phyloP scores from a whole-genome alignment of 2,888 invertebrate genomes.

The Acanthosepion lycidas region DNA sequence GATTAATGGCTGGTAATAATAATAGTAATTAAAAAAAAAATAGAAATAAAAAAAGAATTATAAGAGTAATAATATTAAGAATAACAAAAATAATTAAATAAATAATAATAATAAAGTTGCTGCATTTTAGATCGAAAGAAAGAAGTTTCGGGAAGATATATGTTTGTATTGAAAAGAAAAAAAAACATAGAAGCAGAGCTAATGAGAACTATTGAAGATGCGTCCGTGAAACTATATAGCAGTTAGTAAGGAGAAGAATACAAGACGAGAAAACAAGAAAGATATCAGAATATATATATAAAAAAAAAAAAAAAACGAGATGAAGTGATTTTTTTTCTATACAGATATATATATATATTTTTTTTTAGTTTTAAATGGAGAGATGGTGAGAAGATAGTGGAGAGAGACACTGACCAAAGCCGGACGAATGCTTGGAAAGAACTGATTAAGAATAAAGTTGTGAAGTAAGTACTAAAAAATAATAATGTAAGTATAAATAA shows the following conservation, averaged over 20 bases:
- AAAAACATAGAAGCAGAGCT: neutral
- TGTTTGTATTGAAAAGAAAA: constrained; percentile 2
- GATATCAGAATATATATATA: neutral
- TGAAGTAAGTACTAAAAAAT: neutral
- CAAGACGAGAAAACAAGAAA: constrained; percentile 41
- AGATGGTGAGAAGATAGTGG: constrained; percentile 16
- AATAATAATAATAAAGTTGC: neutral
- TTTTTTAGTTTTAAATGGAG: neutral
- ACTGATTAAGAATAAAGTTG: neutral
- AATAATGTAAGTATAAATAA: neutral
- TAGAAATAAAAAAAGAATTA: neutral
- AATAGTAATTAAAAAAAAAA: neutral
- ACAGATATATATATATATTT: neutral
- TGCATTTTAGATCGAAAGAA: neutral
- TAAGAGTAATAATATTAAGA: neutral
- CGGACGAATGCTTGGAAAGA: neutral
- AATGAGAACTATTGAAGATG: constrained; percentile 40
- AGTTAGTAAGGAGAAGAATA: constrained; percentile 39
- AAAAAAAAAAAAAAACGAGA: constrained; percentile 40
- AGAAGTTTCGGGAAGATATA: neutral
- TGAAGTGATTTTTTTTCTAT: constrained; percentile 24
- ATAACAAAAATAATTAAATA: neutral
- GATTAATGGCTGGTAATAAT: constrained; percentile 45
- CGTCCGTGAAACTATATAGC: constrained; percentile 35
- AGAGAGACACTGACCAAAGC: constrained; percentile 46